Base-by-base conservation (phyloP, 2,888 invertebrate genomes). In the Cheilosia variabilis region DNA sequence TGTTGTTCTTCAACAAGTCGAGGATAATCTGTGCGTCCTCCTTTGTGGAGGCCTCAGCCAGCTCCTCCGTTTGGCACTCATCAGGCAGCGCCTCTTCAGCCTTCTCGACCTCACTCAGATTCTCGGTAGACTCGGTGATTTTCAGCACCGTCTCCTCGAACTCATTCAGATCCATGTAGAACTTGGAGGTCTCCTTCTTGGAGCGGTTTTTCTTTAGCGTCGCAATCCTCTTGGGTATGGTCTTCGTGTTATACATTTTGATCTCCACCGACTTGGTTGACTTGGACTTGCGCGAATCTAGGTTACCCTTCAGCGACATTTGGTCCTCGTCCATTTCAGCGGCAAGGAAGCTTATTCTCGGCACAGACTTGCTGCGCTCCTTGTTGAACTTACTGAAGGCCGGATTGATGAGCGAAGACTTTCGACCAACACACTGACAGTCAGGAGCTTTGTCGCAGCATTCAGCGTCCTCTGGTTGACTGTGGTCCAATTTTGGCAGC, bases 1-100 rank as follows among this genome's bases (percentile, higher is more conserved):
- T 94, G 89, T 96, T 97, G 90, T 97, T 96, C 94, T 97, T 95
- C 5, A 97, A 92, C 15, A 97, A 93, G 90, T 97, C 97, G 0
- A 96, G 95, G 63, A 97, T 96, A 60, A 97, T 92, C 68, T 92
- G 90, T 0, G 91, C 91, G 87, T 92, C 92, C 17, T 91, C 90
- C 95, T 92, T 96, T 69, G 86, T 78, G 86, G 82, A 45, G 7
- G 27, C n/a, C 15, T 83, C 71, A 17, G 50, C 66, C 15, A 41
- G n/a, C n/a, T 81, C 80, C 1, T 63, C 68, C 1, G 31, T 17
- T 66, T 15, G 34, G 13, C 45, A 34, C 13, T 81, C 81, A 5
- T 63, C 63, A 0, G 63, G 69, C 22, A 60, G 24, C 4, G 47
- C 62, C 63, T 90, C 89, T 0, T 88, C 81, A n/a, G 63, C 37